Conservation (phyloP, 1,140 invertebrate genomes). For the Magallana angulata region DNA sequence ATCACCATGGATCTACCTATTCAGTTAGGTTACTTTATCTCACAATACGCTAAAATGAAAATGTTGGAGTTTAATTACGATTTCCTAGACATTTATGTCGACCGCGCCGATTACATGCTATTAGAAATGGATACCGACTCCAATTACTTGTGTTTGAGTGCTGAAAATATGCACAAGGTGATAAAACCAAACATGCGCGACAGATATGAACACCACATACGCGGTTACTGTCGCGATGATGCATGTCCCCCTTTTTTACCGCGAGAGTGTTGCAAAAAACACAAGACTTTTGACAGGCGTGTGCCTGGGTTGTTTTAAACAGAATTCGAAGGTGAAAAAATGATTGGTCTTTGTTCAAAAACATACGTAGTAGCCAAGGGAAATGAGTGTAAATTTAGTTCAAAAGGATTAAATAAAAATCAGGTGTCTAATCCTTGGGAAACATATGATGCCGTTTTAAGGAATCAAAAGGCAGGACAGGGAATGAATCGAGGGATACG, state of each 20-base stretch:
- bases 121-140: not conserved
- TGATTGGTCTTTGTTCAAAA: too few relatives aligned
- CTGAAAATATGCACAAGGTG: too few relatives aligned
- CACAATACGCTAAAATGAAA: slow-evolving; percentile 56
- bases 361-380: not conserved
- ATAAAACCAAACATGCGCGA: slow-evolving; percentile 16
- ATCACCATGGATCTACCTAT: too few relatives aligned
- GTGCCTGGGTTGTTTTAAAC: too few relatives aligned
- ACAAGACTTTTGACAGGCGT: not conserved
- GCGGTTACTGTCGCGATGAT: not conserved
- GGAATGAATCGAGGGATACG: slow-evolving; percentile 35
- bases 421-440: slow-evolving; percentile 12
- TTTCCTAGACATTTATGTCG: slow-evolving; percentile 56
- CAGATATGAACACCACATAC: not conserved
- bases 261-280: slow-evolving; percentile 11
- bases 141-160: too few relatives aligned
- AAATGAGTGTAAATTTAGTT: slow-evolving; percentile 47
- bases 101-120: slow-evolving; percentile 45
- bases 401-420: slow-evolving; percentile 40
- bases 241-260: not conserved
- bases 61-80: slow-evolving; percentile 66
- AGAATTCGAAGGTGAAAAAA: too few relatives aligned
- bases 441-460: slow-evolving; percentile 22
- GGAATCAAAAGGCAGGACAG: not conserved
- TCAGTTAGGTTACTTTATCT: too few relatives aligned